phyloP scores from a whole-genome alignment of 1,140 invertebrate genomes.

The Batillaria attramentaria region DNA sequence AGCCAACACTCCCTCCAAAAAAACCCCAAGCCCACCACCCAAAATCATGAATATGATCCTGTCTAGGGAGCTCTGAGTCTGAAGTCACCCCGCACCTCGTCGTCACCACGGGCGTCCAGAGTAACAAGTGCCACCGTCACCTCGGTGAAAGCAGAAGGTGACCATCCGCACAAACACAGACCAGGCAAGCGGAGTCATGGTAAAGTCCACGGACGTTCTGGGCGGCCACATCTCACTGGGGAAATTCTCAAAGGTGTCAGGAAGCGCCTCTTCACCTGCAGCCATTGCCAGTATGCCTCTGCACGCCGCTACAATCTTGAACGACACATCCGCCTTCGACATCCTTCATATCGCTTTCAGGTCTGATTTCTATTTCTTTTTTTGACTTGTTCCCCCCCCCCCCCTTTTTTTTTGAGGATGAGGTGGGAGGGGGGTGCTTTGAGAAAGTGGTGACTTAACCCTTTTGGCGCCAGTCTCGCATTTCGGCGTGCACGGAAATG shows the following conservation, averaged over 20 bases:
- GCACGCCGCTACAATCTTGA: constrained; percentile 7
- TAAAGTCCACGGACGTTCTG: background rate
- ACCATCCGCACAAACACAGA: background rate
- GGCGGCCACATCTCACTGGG: background rate
- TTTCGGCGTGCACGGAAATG: no score
- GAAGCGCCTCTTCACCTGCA: background rate
- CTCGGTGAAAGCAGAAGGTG: background rate
- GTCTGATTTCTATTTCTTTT: no score
- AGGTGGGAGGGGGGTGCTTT: no score
- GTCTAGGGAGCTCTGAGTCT: no score
- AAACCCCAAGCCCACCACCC: no score
- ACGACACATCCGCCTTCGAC: constrained; percentile 5
- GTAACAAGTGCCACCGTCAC: background rate
- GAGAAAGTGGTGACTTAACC: no score
- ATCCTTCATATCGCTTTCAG: constrained; percentile 5
- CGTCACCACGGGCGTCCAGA: background rate
- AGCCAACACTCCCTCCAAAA: no score
- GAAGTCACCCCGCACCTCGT: no score
- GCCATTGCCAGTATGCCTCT: background rate
- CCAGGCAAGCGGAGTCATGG: background rate
- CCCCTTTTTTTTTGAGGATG: no score
- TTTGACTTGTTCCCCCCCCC: no score
- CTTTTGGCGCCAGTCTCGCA: no score
- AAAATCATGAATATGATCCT: no score
- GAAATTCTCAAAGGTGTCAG: background rate